Conservation (phyloP, 2,113 vertebrate species). For the Vulpes vulpes region DNA sequence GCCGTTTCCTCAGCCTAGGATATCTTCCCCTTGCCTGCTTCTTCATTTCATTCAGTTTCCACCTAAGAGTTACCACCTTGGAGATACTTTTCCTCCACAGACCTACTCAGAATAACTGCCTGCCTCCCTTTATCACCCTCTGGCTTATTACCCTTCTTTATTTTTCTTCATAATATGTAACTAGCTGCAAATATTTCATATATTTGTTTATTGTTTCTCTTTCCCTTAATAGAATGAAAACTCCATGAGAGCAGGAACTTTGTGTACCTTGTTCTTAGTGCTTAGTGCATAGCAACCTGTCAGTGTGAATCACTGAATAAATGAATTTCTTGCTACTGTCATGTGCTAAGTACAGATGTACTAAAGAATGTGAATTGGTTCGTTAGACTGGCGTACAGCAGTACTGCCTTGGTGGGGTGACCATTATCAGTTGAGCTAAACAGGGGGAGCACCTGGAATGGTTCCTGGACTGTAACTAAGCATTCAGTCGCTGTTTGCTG, state of each 20-base stretch:
- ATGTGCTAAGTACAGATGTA: not conserved
- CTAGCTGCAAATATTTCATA: not conserved
- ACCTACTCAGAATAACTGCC: not conserved
- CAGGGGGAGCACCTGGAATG: not conserved
- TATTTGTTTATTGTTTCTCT: conserved; percentile 8
- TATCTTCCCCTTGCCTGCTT: not conserved
- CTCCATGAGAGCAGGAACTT: not conserved
- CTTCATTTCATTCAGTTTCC: not conserved
- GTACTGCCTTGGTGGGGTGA: not conserved
- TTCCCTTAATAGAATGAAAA: conserved; percentile 15
- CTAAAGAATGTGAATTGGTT: not conserved
- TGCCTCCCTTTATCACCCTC: not conserved
- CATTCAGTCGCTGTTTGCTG: not conserved
- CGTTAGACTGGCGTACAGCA: not conserved
- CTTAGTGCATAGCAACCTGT: not conserved
- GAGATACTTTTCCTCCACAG: not conserved
- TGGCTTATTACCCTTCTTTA: not conserved
- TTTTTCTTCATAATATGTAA: not conserved
- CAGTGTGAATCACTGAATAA: not conserved
- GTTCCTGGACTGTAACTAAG: not conserved
- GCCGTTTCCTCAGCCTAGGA: not conserved
- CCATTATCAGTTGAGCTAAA: not conserved
- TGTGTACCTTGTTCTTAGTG: not conserved
- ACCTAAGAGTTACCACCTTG: not conserved
- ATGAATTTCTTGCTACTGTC: not conserved